Evolutionary conservation across 2,888 invertebrate species (phyloP).

Genomic region (Danaus chrysippus): DNA sequence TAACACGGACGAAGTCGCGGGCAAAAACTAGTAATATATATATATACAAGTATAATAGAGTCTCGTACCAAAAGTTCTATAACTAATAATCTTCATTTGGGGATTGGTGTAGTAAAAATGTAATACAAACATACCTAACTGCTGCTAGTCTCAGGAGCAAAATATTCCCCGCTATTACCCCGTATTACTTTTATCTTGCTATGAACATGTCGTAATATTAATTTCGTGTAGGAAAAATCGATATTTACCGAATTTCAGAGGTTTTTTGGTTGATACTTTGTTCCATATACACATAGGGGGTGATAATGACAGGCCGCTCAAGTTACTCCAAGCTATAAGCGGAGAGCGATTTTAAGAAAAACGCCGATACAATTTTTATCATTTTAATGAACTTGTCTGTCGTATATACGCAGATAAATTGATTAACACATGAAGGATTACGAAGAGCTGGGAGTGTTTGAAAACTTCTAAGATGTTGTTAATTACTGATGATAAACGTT

Average conservation of each 20-base stretch:
- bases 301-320: not conserved
- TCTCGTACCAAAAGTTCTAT: no score
- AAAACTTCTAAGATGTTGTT: no score
- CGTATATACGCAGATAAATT: no score
- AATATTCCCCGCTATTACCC: not conserved
- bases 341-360: not conserved
- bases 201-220: conserved; percentile 1
- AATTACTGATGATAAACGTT: no score
- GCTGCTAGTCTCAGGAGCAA: not conserved
- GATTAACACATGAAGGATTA: no score
- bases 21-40: no score
- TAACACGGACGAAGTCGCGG: no score
- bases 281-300: not conserved
- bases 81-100: not conserved
- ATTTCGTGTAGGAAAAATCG: conserved; percentile 1
- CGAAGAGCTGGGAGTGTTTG: no score
- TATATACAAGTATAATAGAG: no score
- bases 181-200: not conserved
- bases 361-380: no score
- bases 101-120: not conserved
- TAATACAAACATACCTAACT: conserved; percentile 2
- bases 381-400: no score
- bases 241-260: not conserved
- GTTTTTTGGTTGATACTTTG: not conserved
- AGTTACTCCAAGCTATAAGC: not conserved